phyloP scores from a whole-genome alignment of 2,888 invertebrate species.

The Nipponacmea schrenckii region DNA sequence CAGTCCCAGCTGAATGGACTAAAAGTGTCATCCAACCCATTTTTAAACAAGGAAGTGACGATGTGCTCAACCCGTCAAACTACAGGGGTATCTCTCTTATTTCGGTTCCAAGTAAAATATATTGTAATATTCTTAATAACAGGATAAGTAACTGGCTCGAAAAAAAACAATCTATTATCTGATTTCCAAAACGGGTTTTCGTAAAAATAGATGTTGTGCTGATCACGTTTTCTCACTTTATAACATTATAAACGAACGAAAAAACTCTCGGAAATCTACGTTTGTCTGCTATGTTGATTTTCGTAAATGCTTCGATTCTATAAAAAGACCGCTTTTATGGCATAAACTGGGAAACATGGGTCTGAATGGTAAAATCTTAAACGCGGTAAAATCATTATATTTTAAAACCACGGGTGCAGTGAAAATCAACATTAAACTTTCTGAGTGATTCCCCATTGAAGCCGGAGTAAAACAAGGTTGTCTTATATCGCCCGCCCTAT shows the following conservation, averaged over 20 bases:
- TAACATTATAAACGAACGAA: background rate
- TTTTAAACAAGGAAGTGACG: no score
- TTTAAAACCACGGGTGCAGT: background rate
- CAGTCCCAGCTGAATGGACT: no score
- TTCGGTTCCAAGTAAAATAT: background rate
- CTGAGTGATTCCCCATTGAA: background rate
- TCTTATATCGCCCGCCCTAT: background rate
- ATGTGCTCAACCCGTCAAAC: background rate
- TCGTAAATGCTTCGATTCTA: background rate
- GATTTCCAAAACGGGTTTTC: background rate
- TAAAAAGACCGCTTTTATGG: background rate
- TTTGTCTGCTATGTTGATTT: constrained; percentile 1
- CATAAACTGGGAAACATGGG: background rate
- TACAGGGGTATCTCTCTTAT: background rate
- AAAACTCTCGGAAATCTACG: background rate
- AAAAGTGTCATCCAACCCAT: no score
- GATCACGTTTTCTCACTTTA: background rate
- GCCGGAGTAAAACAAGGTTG: constrained; percentile 3
- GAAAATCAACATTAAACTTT: background rate
- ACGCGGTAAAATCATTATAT: constrained; percentile 5
- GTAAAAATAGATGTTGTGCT: background rate
- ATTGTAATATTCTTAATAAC: background rate
- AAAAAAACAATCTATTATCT: background rate
- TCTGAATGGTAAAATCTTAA: background rate
- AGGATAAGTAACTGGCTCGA: background rate